A percentile compares a stretch with the other conserved stretches of the same genome.
These are phyloP conservation scores for Macaria liturata DNA, from an alignment of 2,888 invertebrate genomes.

Conservation along the genomic window DNA sequence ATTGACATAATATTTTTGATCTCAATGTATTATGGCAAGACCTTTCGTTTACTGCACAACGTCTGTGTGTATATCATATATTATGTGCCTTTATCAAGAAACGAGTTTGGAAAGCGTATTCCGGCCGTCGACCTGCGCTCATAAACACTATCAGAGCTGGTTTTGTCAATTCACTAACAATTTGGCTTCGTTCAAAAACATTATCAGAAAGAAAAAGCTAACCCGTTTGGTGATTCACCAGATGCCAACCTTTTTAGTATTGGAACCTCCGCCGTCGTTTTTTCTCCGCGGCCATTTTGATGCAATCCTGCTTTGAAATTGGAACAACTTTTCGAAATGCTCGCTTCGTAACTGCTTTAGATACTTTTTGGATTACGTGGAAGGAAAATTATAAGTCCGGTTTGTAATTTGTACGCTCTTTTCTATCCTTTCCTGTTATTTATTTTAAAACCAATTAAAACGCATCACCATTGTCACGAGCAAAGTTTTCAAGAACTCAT, in stretches of 20 bases:
- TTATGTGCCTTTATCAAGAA: conserved; percentile 60
- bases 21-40: no score
- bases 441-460: no score
- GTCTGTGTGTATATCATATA: background rate
- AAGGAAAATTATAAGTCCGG: no score
- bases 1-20: no score
- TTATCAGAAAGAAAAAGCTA: conserved; percentile 34
- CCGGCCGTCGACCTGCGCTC: conserved; percentile 59
- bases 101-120: conserved; percentile 76
- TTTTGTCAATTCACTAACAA: conserved; percentile 45
- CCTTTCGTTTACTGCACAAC: no score
- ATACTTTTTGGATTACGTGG: background rate
- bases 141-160: conserved; percentile 63
- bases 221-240: conserved; percentile 37
- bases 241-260: conserved; percentile 35
- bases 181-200: conserved; percentile 31
- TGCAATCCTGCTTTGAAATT: conserved; percentile 11
- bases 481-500: background rate
- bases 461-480: no score
- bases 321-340: conserved; percentile 3
- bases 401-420: no score
- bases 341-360: background rate
- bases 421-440: no score
- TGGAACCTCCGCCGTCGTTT: conserved; percentile 25
- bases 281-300: conserved; percentile 11